phyloP scores from a whole-genome alignment of 2,797 vertebrate species.

The Rachycentron canadum region DNA sequence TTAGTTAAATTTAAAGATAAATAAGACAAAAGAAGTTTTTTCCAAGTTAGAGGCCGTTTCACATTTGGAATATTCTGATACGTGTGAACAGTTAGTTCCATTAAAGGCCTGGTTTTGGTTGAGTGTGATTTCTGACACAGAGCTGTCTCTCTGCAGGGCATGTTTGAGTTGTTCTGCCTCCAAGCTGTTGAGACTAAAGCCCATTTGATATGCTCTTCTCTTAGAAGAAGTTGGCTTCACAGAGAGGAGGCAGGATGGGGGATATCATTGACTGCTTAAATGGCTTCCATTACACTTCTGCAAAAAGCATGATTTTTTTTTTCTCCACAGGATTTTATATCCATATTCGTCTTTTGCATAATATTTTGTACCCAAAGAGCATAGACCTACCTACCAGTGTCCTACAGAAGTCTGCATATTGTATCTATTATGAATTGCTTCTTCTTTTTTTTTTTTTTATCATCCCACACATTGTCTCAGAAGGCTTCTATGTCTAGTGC shows the following conservation, averaged over 20 bases:
- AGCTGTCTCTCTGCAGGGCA: constrained; percentile 77
- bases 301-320: constrained; percentile 83
- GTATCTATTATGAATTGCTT: constrained; percentile 75
- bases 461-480: constrained; percentile 84
- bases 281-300: constrained; percentile 85
- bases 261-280: constrained; percentile 87
- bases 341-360: constrained; percentile 78
- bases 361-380: constrained; percentile 75
- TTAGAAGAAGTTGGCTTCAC: constrained; percentile 78
- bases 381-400: constrained; percentile 74
- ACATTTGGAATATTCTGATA: constrained; percentile 52
- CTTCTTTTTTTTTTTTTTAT: constrained; percentile 68
- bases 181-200: constrained; percentile 81
- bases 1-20: constrained; percentile 1
- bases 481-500: constrained; percentile 79
- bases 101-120: constrained; percentile 63
- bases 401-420: constrained; percentile 65
- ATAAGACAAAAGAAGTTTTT: constrained; percentile 28
- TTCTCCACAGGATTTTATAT: constrained; percentile 75
- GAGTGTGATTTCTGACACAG: constrained; percentile 75
- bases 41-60: constrained; percentile 42
- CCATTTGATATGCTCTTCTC: constrained; percentile 81
- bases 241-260: constrained; percentile 80
- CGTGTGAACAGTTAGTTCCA: constrained; percentile 50
- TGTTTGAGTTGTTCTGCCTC: constrained; percentile 79